Evolutionary conservation across 1,140 invertebrate genomes (phyloP), one percentile per base, ranked within the genome.

Genomic region (Leptinotarsa defecta): DNA sequence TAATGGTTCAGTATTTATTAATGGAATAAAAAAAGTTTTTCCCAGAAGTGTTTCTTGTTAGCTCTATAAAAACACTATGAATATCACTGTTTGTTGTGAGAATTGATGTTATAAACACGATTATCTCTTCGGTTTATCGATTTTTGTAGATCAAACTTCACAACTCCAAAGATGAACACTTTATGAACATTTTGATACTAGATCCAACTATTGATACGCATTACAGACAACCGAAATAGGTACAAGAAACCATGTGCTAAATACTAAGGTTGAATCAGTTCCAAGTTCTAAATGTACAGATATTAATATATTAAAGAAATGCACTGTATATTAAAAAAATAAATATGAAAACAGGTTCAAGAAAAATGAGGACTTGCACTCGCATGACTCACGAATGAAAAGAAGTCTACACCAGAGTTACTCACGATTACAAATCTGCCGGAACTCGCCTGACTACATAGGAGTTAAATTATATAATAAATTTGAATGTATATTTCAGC

Each of bases 181-280:
- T 64, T 19, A 64, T n/a, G 63, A 64, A 64, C 63, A 64, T 64
- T 64, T 64, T 64, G 15, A 17, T 64, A 64, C 63, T 20, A 64
- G 19, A n/a, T 24, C 3, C 5, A n/a, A 64, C 6, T 64, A 64
- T 64, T 64, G 19, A 20, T 64, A 64, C 1, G 63, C 63, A n/a
- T 17, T 64, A 17, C 19, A 17, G 19, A 64, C 24, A 15, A 64
- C 63, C 4, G 63, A 20, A 20, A 64, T 64, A 24, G 24, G 13
- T 24, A 20, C 63, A 17, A 64, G 63, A 64, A 64, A 19, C 22
- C 1, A 20, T 20, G 20, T 20, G 20, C 20, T 20, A 20, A 20
- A 20, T 20, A 20, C 20, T 20, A 20, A 20, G 20, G 1, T 20
- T 20, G 20, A 20, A 20, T 1, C 22, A 22, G 22, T 22, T 22